A percentile compares a stretch with the other conserved stretches of the same genome.
Evolutionary conservation across 2,888 invertebrate species (phyloP).

Genomic region (Hirudinaria manillensis): DNA sequence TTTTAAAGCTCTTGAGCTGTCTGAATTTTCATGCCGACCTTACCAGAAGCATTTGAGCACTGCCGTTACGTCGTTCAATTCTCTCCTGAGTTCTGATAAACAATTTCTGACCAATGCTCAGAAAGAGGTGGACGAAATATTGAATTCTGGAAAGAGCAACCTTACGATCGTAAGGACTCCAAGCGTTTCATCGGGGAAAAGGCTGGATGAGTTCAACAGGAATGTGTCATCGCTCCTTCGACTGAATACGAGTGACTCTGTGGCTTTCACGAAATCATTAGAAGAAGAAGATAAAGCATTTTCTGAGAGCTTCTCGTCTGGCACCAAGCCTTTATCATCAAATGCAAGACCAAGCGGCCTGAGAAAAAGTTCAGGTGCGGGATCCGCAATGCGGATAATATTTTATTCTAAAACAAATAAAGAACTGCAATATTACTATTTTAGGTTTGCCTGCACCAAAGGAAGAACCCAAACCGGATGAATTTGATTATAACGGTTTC

Average conservation of each 20-base stretch:
- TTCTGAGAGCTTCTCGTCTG: background rate
- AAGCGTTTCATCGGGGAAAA: background rate
- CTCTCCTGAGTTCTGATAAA: background rate
- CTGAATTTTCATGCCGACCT: background rate
- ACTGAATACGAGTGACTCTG: background rate
- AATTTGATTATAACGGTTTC: too few relatives aligned
- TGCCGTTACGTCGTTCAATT: background rate
- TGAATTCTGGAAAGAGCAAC: background rate
- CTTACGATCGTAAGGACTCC: background rate
- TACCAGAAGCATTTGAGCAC: background rate
- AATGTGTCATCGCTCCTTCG: background rate
- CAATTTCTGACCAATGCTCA: background rate
- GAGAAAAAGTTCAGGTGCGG: background rate
- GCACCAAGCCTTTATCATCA: background rate
- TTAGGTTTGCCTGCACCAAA: too few relatives aligned
- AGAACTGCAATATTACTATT: too few relatives aligned
- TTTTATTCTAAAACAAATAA: too few relatives aligned
- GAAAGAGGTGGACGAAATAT: background rate
- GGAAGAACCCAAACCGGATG: too few relatives aligned
- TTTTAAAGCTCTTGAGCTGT: background rate
- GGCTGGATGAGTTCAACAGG: background rate
- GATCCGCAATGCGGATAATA: too few relatives aligned
- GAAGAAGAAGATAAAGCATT: background rate
- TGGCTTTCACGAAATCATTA: background rate
- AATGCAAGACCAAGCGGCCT: conserved; percentile 3